Evolutionary conservation across 2,888 invertebrate species (phyloP).

Genomic region (Tiliacea aurago): DNA sequence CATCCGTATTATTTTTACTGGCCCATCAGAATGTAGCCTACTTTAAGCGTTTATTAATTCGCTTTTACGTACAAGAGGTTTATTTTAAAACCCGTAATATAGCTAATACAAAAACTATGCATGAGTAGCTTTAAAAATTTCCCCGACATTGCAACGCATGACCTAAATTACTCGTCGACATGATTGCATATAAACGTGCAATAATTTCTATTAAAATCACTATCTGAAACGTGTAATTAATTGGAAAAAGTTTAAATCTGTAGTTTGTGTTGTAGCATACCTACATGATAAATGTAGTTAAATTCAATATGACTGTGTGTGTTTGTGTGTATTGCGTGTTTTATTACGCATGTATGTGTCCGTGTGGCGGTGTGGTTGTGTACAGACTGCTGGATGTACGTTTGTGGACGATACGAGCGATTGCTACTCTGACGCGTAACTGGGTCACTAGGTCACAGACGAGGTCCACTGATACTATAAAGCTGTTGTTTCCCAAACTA

Average conservation of each 20-base stretch:
- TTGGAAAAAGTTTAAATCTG: constrained; percentile 28
- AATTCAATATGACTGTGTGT: constrained; percentile 41
- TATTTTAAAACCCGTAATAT: constrained; percentile 33
- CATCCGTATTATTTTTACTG: constrained; percentile 85
- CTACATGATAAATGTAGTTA: constrained; percentile 50
- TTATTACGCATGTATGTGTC: constrained; percentile 35
- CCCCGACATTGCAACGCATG: constrained; percentile 38
- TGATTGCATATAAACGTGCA: constrained; percentile 19
- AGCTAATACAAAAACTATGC: constrained; percentile 24
- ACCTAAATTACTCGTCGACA: constrained; percentile 43
- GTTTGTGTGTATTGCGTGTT: constrained; percentile 48
- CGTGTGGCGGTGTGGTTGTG: constrained; percentile 60
- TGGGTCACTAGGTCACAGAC: constrained; percentile 92
- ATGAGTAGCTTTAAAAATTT: constrained; percentile 23
- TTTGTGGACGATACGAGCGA: constrained; percentile 79
- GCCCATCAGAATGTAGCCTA: constrained; percentile 71
- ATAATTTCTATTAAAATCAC: constrained; percentile 30
- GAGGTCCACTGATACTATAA: constrained; percentile 86
- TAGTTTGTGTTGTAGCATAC: constrained; percentile 22
- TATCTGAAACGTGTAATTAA: constrained; percentile 35
- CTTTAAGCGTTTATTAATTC: constrained; percentile 66
- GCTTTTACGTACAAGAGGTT: constrained; percentile 15
- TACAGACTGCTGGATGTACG: constrained; percentile 60
- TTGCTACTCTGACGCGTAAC: constrained; percentile 88
- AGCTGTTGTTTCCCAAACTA: constrained; percentile 83